Base-by-base conservation (phyloP, 2,888 invertebrate species). In the Polyommatus icarus region DNA sequence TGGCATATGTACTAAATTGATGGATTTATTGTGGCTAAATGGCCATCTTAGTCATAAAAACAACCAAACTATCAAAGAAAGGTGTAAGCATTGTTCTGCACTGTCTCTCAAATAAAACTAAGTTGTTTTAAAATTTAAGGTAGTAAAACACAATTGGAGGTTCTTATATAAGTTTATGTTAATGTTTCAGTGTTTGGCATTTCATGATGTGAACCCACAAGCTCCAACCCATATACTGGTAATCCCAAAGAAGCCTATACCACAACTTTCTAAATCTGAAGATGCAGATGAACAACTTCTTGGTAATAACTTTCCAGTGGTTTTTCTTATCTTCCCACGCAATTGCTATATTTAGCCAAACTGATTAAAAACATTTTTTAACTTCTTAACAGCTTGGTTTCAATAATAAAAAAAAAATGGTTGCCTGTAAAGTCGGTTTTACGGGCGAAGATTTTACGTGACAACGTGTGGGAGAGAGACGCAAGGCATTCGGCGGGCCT, bases 141-240 rank as follows among this genome's bases (percentile, higher is more conserved):
- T 24, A 24, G 5, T 29, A 46, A 29, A 46, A 50, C 20, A 54
- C 54, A 24, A 50, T 54, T 54, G 32, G 20, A 15, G 29, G 7
- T 29, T 24, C 6, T 57, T 6, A 76, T 18, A 29, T 15, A 54
- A 20, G 18, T n/a, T 40, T 1, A 20, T 6, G 50, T 71, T 46
- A 8, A 8, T 32, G 20, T 95, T 94, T 40, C 87, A 98, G 98
- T 98, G 98, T 89, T 97, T 99, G 54, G 99, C 99, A 0, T 99
- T 99, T 88, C 96, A 98, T 82, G 99, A 99, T 92, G 95, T 99
- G 71, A 96, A 95, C 84, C 97, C 98, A 0, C 99, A 99, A 93
- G 99, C 99, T 0, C 99, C 99, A 0, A 96, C 96, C 0, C 99
- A 99, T 89, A 99, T 98, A 84, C 90, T 99, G 85, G 99, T 99